These are phyloP conservation scores for Caerostris extrusa DNA, from an alignment of 1,140 invertebrate species.

Conservation along the genomic window DNA sequence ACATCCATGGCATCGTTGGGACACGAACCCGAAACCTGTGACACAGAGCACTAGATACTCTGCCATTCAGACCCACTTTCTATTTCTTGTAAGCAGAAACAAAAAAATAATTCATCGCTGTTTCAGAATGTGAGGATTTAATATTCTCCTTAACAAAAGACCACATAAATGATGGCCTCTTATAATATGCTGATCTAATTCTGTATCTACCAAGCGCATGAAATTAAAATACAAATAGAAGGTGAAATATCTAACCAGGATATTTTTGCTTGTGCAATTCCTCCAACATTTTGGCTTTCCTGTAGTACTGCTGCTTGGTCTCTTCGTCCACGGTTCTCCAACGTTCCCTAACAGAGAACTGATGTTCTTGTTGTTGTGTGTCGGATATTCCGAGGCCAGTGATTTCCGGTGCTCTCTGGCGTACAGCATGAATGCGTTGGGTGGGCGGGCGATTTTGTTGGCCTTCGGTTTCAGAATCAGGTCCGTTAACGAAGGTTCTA, in stretches of 20 bases:
- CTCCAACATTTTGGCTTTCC: slow-evolving; percentile 84
- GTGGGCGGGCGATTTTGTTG: slow-evolving; percentile 84
- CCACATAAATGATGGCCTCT: no score
- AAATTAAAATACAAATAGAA: neutral
- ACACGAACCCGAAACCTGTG: no score
- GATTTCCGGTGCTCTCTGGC: slow-evolving; percentile 85
- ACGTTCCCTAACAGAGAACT: slow-evolving; percentile 84
- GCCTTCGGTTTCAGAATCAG: slow-evolving; percentile 35
- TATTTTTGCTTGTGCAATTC: slow-evolving; percentile 86
- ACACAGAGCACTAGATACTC: no score
- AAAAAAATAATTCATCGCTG: no score
- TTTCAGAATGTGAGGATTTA: no score
- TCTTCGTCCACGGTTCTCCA: slow-evolving; percentile 83
- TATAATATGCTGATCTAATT: no score
- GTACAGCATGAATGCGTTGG: slow-evolving; percentile 87
- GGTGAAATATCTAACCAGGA: slow-evolving; percentile 82
- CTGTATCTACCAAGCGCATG: neutral
- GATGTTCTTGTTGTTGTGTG: slow-evolving; percentile 86
- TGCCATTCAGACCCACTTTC: no score
- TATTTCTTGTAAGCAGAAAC: no score
- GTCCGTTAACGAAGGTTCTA: neutral
- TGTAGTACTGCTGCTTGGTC: slow-evolving; percentile 84
- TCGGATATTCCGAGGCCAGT: slow-evolving; percentile 84
- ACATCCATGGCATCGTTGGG: no score
- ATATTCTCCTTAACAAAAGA: no score